phyloP scores from a whole-genome alignment of 2,797 vertebrate genomes.

The Novumbra hubbsi region DNA sequence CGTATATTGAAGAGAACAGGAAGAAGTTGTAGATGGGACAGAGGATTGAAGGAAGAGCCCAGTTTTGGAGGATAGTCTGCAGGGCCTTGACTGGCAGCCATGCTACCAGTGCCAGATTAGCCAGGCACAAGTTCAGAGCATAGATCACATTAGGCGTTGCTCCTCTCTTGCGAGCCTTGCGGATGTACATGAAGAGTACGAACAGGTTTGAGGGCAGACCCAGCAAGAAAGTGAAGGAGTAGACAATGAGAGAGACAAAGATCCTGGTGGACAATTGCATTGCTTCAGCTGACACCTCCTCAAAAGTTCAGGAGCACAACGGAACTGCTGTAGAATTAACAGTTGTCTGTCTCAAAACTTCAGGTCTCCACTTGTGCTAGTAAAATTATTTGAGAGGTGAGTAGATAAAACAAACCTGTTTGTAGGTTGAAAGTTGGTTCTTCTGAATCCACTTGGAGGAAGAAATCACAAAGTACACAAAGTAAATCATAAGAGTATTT shows the following conservation, averaged over 20 bases:
- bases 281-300: constrained; percentile 16
- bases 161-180: constrained; percentile 73
- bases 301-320: not conserved
- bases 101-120: constrained; percentile 77
- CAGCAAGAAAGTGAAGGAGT: constrained; percentile 76
- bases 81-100: constrained; percentile 78
- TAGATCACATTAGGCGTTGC: constrained; percentile 87
- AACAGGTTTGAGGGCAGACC: constrained; percentile 83
- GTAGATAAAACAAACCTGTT: not conserved
- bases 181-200: constrained; percentile 68
- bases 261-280: constrained; percentile 43
- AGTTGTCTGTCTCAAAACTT: not conserved
- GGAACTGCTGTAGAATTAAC: constrained; percentile 9
- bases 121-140: constrained; percentile 80
- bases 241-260: constrained; percentile 65
- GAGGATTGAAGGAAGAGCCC: constrained; percentile 71
- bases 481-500: not conserved
- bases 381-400: not conserved
- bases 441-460: not conserved
- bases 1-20: constrained; percentile 79
- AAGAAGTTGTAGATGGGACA: constrained; percentile 78
- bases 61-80: constrained; percentile 71
- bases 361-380: constrained; percentile 5
- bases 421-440: not conserved
- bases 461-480: not conserved